Evolutionary conservation across 2,113 vertebrate genomes (phyloP), one percentile per base, ranked within the genome.

Genomic region (Epinephelus fuscoguttatus): DNA sequence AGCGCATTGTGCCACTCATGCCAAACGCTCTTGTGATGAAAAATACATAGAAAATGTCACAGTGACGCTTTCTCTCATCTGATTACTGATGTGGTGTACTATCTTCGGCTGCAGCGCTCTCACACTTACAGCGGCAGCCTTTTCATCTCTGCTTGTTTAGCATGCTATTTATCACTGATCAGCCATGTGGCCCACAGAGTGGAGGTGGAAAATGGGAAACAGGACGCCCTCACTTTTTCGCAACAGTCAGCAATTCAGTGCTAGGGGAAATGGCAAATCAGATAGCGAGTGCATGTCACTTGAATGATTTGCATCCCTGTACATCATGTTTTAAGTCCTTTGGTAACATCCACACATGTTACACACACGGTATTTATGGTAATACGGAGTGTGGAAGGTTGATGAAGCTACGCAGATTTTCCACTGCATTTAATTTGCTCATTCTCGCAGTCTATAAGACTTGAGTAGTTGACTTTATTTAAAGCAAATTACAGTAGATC

Each of bases 211-310:
- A 67, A 53, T 53, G 42, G 52, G 23, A 83, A 86, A 85, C 57
- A 81, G 47, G n/a, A 81, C 21, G 19, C 66, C 70, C 4, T 82
- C 60, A 23, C 25, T 69, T 69, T 85, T 86, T 76, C 27, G 0
- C 68, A 6, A 42, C 61, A 68, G 37, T 82, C 75, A 88, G 57
- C 85, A 52, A 4, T 45, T 56, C n/a, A 49, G 56, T 63, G 63
- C 80, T 11, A 74, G 14, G 33, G 77, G 83, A 90, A 88, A 80
- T 85, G 57, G 25, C 33, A 81, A 74, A 94, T 93, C 91, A 91
- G 92, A 94, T 93, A 90, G 6, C 5, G 23, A 77, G 45, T 17
- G 18, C 21, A 23, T 52, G 21, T 60, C n/a, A 25, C 15, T 64
- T 19, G 13, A 10, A 30, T 7, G 15, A 4, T 83, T 60, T 66